These are phyloP conservation scores for Amblyopsis hoosieri DNA, from an alignment of 2,797 vertebrate species.

Conservation along the genomic window DNA sequence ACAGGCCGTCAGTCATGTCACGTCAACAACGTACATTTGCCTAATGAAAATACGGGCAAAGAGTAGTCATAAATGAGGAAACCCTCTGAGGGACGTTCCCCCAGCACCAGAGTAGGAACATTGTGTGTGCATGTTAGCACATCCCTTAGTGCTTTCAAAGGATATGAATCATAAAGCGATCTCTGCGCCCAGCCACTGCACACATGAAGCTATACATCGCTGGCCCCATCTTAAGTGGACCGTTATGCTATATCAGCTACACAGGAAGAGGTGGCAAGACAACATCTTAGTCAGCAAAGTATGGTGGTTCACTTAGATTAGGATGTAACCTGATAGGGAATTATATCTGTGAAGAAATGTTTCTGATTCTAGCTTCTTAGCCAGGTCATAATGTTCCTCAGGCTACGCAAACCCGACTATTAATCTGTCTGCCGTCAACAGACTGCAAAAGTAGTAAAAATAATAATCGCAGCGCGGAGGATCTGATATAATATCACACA, in stretches of 20 bases:
- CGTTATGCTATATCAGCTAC: constrained; percentile 12
- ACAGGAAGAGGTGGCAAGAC: constrained; percentile 24
- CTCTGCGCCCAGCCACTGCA: constrained; percentile 22
- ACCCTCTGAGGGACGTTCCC: constrained; percentile 24
- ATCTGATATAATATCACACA: too few relatives aligned
- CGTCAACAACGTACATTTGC: constrained; percentile 69
- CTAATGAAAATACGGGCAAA: constrained; percentile 64
- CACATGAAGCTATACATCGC: constrained; percentile 55
- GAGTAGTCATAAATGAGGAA: constrained; percentile 33
- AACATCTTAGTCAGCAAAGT: too few relatives aligned
- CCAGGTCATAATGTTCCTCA: too few relatives aligned
- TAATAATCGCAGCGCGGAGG: too few relatives aligned
- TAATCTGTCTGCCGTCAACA: too few relatives aligned
- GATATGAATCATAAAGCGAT: constrained; percentile 62
- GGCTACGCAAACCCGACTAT: too few relatives aligned
- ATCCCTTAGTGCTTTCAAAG: constrained; percentile 59
- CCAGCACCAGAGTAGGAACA: constrained; percentile 25
- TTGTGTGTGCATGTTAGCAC: constrained; percentile 42
- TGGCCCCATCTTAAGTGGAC: constrained; percentile 20
- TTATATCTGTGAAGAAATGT: too few relatives aligned
- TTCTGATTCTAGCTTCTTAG: too few relatives aligned
- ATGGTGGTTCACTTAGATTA: too few relatives aligned
- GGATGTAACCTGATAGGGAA: too few relatives aligned
- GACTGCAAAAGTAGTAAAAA: too few relatives aligned
- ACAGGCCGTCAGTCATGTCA: constrained; percentile 55